phyloP scores from a whole-genome alignment of 2,888 invertebrate genomes.

The Halictus ligatus region DNA sequence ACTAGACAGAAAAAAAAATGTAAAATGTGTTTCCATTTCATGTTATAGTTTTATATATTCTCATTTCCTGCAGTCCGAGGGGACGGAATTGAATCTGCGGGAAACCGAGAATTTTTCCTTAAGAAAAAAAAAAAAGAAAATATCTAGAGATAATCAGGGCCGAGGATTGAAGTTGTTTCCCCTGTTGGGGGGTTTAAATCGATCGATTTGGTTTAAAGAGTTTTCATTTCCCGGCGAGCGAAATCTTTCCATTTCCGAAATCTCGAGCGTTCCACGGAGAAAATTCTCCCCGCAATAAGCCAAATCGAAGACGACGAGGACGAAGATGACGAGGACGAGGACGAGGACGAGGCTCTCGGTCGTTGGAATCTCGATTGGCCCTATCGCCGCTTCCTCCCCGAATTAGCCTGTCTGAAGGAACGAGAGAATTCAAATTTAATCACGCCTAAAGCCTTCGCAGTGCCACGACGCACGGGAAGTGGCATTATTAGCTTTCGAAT shows the following conservation, averaged over 20 bases:
- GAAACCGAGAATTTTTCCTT: background rate
- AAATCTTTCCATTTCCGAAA: slow-evolving; percentile 36
- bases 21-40: too few species aligned
- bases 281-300: slow-evolving; percentile 15
- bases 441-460: slow-evolving; percentile 61
- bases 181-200: background rate
- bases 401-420: slow-evolving; percentile 64
- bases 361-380: slow-evolving; percentile 74
- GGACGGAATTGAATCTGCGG: background rate
- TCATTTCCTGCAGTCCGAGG: background rate
- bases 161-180: background rate
- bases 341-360: slow-evolving; percentile 53
- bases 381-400: slow-evolving; percentile 60
- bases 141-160: background rate
- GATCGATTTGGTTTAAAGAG: background rate
- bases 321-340: slow-evolving; percentile 22
- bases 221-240: slow-evolving; percentile 10
- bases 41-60: too few species aligned
- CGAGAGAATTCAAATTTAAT: slow-evolving; percentile 75
- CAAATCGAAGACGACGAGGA: slow-evolving; percentile 25
- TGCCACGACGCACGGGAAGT: slow-evolving; percentile 71
- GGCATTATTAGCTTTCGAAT: slow-evolving; percentile 81
- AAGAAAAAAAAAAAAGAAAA: background rate
- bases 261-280: background rate
- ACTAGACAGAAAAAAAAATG: too few species aligned